Evolutionary conservation across 2,797 vertebrate species (phyloP).

Genomic region (Numenius phaeopus): DNA sequence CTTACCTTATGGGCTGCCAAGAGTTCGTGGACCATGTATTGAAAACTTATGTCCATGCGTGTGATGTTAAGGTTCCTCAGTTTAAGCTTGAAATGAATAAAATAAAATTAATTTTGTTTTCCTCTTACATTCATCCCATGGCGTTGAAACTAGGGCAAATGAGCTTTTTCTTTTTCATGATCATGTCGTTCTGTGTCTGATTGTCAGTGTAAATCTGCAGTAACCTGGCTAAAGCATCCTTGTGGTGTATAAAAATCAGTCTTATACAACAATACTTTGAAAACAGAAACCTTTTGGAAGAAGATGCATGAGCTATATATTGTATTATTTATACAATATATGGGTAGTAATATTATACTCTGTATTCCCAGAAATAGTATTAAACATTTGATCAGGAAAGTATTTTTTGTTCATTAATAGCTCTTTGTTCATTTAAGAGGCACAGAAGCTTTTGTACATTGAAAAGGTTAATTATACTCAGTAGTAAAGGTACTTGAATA

Average conservation of each 20-base stretch:
- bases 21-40: background rate
- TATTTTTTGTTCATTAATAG: constrained; percentile 58
- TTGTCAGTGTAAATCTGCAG: background rate
- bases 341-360: background rate
- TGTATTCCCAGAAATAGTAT: constrained; percentile 64
- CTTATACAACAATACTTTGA: background rate
- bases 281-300: background rate
- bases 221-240: background rate
- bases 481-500: constrained; percentile 64
- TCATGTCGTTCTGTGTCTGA: background rate
- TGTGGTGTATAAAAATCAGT: background rate
- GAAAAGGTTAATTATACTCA: constrained; percentile 70
- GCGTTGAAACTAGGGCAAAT: background rate
- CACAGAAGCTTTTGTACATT: constrained; percentile 38
- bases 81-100: constrained; percentile 25
- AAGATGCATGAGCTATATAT: background rate
- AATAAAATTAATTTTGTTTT: constrained; percentile 5
- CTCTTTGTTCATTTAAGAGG: constrained; percentile 56
- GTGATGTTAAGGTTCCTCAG: background rate
- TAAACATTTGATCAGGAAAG: constrained; percentile 37
- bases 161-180: background rate
- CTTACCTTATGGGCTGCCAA: background rate
- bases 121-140: background rate
- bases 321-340: background rate
- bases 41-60: background rate